Evolutionary conservation across 2,888 invertebrate genomes (phyloP).

Genomic region (Drosophila cognata): DNA sequence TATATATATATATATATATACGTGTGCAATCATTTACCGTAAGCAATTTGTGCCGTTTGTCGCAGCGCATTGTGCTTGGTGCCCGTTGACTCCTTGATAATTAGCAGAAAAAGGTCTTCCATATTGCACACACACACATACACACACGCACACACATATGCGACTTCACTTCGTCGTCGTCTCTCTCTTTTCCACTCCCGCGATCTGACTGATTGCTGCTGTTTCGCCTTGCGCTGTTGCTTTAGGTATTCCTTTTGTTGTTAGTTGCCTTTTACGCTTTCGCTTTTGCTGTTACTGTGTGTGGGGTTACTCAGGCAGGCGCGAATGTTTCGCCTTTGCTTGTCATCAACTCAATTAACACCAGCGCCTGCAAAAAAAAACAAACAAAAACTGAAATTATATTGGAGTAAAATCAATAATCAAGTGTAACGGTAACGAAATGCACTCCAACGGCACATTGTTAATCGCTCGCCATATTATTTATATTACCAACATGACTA

Average conservation of each 20-base stretch:
- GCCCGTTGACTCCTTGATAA: conserved; percentile 93
- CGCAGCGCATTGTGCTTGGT: conserved; percentile 90
- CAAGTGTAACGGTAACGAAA: conserved; percentile 22
- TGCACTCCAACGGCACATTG: conserved; percentile 51
- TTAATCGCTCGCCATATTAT: conserved; percentile 43
- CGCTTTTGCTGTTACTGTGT: conserved; percentile 16
- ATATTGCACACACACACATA: conserved; percentile 85
- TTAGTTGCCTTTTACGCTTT: conserved; percentile 1
- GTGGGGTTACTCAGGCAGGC: conserved; percentile 27
- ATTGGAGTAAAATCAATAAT: conserved; percentile 75
- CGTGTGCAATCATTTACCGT: conserved; percentile 87
- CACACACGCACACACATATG: conserved; percentile 29
- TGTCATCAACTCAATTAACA: conserved; percentile 71
- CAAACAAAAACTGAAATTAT: conserved; percentile 17
- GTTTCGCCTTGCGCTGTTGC: conserved; percentile 27
- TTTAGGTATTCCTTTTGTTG: conserved; percentile 5
- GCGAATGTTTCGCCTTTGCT: conserved; percentile 51
- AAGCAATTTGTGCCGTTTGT: conserved; percentile 94
- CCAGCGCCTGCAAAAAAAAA: conserved; percentile 40
- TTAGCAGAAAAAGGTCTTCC: conserved; percentile 94
- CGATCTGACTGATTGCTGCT: conserved; percentile 4
- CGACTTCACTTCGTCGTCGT: conserved; percentile 21
- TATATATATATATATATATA: conserved; percentile 4
- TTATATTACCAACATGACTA: conserved; percentile 17
- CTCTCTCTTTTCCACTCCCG: conserved; percentile 3